Evolutionary conservation across 2,113 vertebrate genomes (phyloP).

Genomic region (Laticauda colubrina): DNA sequence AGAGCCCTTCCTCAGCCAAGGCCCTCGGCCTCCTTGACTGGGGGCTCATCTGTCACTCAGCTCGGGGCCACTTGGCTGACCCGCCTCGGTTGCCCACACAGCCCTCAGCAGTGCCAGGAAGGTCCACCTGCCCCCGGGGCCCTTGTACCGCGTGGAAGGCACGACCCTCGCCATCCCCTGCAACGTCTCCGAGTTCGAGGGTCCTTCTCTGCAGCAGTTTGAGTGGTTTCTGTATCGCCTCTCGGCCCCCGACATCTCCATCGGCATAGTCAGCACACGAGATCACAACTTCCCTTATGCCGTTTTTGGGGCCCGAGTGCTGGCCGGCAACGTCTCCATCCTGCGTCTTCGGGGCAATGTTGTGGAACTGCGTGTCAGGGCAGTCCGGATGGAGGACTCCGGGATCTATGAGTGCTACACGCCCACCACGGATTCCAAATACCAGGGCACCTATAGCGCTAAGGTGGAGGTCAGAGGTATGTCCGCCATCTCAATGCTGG

Average conservation of each 20-base stretch:
- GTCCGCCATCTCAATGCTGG: fast-evolving
- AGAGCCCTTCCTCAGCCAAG: neutral
- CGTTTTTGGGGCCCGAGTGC: constrained; percentile 71
- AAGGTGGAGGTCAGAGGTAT: constrained; percentile 80
- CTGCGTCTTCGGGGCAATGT: constrained; percentile 77
- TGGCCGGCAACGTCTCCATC: constrained; percentile 75
- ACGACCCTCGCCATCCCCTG: constrained; percentile 79
- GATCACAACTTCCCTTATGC: constrained; percentile 77
- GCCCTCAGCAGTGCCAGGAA: constrained; percentile 72
- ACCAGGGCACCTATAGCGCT: constrained; percentile 80
- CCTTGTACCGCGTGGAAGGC: constrained; percentile 81
- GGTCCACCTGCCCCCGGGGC: constrained; percentile 76
- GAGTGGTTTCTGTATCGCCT: constrained; percentile 84
- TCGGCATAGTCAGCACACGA: constrained; percentile 80
- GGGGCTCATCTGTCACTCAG: neutral
- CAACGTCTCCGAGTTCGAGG: constrained; percentile 75
- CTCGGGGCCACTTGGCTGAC: neutral
- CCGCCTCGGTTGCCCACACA: constrained; percentile 9
- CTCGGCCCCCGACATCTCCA: constrained; percentile 58
- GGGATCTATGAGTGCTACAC: constrained; percentile 87
- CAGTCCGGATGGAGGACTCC: constrained; percentile 77
- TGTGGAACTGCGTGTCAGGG: constrained; percentile 73
- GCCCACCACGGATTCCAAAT: constrained; percentile 77
- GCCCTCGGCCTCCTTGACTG: neutral
- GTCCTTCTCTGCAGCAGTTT: constrained; percentile 80